A percentile compares a stretch with the other conserved stretches of the same genome.
phyloP scores from a whole-genome alignment of 2,113 vertebrate species.

The Setophaga petechia region DNA sequence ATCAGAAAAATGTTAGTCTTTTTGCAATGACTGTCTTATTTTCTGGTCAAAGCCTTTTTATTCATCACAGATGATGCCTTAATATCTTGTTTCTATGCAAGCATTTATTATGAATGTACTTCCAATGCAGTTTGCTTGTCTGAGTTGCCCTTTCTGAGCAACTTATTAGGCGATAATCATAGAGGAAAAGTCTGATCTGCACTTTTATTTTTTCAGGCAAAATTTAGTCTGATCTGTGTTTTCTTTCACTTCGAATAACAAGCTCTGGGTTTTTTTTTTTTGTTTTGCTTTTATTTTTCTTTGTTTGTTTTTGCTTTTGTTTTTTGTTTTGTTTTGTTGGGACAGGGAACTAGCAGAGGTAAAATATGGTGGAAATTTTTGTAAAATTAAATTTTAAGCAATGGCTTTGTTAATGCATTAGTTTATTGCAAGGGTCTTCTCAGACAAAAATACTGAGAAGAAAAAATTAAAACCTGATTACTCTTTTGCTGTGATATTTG shows the following conservation, averaged over 20 bases:
- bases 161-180: not conserved
- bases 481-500: not conserved
- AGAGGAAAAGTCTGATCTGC: not conserved
- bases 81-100: not conserved
- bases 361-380: not conserved
- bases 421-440: not conserved
- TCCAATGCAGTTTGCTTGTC: not conserved
- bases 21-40: not conserved
- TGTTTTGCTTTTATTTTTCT: not conserved
- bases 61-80: not conserved
- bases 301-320: not conserved
- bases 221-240: not conserved
- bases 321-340: not conserved
- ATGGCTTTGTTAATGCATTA: not conserved
- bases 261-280: not conserved
- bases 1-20: not conserved
- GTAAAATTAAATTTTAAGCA: not conserved
- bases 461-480: not conserved
- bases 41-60: not conserved
- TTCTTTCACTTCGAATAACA: not conserved
- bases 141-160: not conserved
- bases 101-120: not conserved
- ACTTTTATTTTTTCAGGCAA: not conserved
- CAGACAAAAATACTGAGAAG: not conserved
- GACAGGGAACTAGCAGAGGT: not conserved